Base-by-base conservation (phyloP, 2,888 invertebrate species). In the Alsophila aescularia region DNA sequence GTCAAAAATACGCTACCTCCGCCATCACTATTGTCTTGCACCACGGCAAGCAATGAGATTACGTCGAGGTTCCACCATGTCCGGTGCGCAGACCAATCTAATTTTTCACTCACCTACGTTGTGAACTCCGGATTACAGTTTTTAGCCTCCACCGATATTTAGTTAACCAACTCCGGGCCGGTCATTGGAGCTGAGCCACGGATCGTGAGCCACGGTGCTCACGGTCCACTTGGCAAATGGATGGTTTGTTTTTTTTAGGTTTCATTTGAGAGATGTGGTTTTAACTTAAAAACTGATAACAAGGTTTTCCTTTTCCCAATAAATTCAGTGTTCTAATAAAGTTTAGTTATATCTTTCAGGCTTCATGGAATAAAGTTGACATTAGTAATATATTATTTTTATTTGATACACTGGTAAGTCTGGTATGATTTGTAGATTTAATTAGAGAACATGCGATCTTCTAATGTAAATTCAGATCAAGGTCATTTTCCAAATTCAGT, bases 31-130 rank as follows among this genome's bases (percentile, higher is more conserved):
- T 39, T 56, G 4, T 15, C 53, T 53, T 45, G 34, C 13, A 8
- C 50, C 52, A 14, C 42, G 27, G 31, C 60, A 32, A 50, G 68
- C 69, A 73, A 74, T 73, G 69, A 66, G 71, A 70, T 76, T 77
- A 72, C 62, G 58, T 58, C 55, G 61, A 66, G 70, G 67, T 70
- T 64, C 66, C 58, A 60, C 68, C 55, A 48, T 59, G 73, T 69
- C 69, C 71, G 57, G 58, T 58, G 61, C 53, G 52, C 68, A 62
- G 67, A 49, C 52, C 73, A 73, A 78, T 75, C 77, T 73, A 78
- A 78, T 78, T 78, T 78, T 77, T 75, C 72, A 73, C 77, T 75
- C 73, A 71, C 67, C 72, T 72, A 53, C 48, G 27, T 27, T 15
- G 24, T 58, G 59, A 66, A 58, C 42, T 55, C 49, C 29, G 67